Conservation (phyloP, 2,888 invertebrate species). For the Apodemia duryi region DNA sequence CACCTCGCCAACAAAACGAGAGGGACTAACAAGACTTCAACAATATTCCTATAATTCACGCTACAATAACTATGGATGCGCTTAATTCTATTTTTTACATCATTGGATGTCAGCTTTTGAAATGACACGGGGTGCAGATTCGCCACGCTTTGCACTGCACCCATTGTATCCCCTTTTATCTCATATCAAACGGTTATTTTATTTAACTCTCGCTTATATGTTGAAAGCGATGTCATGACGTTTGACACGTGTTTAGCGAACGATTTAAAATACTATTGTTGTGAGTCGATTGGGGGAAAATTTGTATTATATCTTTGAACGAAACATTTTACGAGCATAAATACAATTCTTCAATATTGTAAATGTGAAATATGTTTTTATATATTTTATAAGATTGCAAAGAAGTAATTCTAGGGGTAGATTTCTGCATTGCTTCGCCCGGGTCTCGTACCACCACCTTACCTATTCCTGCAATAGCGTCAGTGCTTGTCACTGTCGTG, state of each 20-base stretch:
- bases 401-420: too few relatives aligned
- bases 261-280: constrained; percentile 66
- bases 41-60: constrained; percentile 62
- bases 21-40: constrained; percentile 49
- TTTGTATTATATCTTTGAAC: constrained; percentile 24
- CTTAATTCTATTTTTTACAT: constrained; percentile 67
- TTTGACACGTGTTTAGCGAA: constrained; percentile 75
- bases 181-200: constrained; percentile 64
- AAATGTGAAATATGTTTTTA: too few relatives aligned
- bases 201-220: constrained; percentile 60
- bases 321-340: not conserved
- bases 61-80: constrained; percentile 50
- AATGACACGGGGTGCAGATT: constrained; percentile 55
- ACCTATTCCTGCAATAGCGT: too few relatives aligned
- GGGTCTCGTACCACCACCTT: too few relatives aligned
- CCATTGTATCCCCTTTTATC: constrained; percentile 35
- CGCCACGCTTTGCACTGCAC: constrained; percentile 43
- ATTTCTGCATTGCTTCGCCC: too few relatives aligned
- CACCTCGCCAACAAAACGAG: constrained; percentile 22
- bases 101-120: constrained; percentile 48
- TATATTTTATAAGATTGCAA: too few relatives aligned
- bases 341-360: not conserved
- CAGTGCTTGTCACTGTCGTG: too few relatives aligned
- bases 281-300: constrained; percentile 56
- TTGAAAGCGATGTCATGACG: constrained; percentile 60